Conservation (phyloP, 2,888 invertebrate species). For the Graphium colonna region DNA sequence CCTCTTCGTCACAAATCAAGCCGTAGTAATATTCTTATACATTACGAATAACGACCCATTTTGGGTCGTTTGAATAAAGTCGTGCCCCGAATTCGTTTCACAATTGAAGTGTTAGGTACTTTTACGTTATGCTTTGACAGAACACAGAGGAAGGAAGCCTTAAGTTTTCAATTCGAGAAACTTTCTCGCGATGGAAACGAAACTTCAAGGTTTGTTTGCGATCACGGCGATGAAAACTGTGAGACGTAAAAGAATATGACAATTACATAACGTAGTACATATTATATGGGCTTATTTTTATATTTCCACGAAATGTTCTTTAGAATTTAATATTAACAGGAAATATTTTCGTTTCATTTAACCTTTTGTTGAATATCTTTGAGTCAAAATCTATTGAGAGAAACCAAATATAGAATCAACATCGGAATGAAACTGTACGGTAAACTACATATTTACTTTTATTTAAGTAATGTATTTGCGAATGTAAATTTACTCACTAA, state of each 20-base stretch:
- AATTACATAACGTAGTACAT: too few species aligned
- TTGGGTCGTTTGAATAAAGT: conserved; percentile 1
- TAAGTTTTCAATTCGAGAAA: neutral
- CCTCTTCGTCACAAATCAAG: neutral
- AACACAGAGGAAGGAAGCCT: conserved; percentile 12
- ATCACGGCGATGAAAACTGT: neutral
- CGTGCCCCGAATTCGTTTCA: conserved; percentile 4
- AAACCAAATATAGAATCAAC: too few species aligned
- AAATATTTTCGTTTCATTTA: too few species aligned
- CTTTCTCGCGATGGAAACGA: neutral
- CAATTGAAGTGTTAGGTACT: conserved; percentile 6
- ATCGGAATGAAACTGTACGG: too few species aligned
- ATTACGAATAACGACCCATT: neutral
- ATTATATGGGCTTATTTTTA: too few species aligned
- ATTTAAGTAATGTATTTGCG: too few species aligned
- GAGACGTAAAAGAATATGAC: too few species aligned
- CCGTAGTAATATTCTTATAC: conserved; percentile 2
- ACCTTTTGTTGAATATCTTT: neutral
- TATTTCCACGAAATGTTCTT: too few species aligned
- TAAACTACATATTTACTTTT: too few species aligned
- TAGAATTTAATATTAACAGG: too few species aligned
- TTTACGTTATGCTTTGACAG: conserved; percentile 10
- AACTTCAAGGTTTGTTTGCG: neutral
- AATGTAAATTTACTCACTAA: too few species aligned
- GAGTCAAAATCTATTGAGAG: neutral